Percentiles rank a stretch among this genome's conserved stretches.
These are phyloP conservation scores for Sebastes hopkinsi DNA, from an alignment of 2,797 vertebrate species.

Conservation along the genomic window DNA sequence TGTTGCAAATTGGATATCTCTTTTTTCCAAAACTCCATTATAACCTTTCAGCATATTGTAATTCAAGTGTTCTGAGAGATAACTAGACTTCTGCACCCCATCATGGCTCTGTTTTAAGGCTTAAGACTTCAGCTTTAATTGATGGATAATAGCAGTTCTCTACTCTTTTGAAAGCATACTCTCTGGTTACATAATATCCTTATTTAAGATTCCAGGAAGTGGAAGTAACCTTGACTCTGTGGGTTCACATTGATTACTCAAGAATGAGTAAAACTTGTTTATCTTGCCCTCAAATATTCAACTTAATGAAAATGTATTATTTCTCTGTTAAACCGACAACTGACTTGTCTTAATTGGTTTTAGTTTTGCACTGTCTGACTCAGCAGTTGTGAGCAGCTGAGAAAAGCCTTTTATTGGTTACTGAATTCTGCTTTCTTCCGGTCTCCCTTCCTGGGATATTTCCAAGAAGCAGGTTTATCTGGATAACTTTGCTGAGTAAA, in stretches of 20 bases:
- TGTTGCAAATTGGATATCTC: neutral
- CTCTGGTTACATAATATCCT: neutral
- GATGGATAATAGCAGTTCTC: neutral
- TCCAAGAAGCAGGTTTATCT: neutral
- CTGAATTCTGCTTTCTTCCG: neutral
- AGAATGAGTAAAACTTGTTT: neutral
- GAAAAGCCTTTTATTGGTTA: neutral
- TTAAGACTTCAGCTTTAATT: neutral
- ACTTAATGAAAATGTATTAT: slow-evolving; percentile 7
- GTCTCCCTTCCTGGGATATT: neutral
- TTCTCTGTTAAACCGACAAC: neutral
- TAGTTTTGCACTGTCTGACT: neutral
- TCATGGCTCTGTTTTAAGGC: too few species aligned
- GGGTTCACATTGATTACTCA: neutral
- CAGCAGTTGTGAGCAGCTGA: neutral
- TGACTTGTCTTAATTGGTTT: neutral
- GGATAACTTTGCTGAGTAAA: neutral
- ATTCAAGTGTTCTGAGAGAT: too few species aligned
- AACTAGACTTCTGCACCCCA: too few species aligned
- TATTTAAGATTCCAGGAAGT: neutral
- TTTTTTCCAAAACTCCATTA: neutral
- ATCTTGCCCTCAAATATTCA: neutral
- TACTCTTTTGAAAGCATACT: neutral
- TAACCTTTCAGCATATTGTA: too few species aligned
- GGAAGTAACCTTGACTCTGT: neutral